Evolutionary conservation across 2,113 vertebrate genomes (phyloP).

Genomic region (Chlorocebus sabaeus): DNA sequence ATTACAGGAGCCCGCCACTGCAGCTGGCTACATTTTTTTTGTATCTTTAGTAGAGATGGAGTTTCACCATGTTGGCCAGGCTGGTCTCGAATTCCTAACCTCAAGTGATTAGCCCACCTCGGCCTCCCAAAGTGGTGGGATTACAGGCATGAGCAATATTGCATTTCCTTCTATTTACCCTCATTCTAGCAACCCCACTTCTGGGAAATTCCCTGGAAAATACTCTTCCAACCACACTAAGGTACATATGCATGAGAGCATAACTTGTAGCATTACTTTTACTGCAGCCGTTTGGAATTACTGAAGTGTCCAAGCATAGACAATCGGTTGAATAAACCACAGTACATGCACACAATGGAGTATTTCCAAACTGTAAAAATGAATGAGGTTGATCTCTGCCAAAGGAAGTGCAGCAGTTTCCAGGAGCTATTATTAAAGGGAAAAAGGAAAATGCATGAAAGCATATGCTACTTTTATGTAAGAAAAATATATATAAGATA

Average conservation of each 20-base stretch:
- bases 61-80: too few species aligned
- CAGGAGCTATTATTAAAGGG: neutral
- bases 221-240: neutral
- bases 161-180: neutral
- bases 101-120: too few species aligned
- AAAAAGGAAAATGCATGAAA: neutral
- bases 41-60: too few species aligned
- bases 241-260: neutral
- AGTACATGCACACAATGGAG: neutral
- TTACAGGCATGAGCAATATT: too few species aligned
- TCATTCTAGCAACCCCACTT: neutral
- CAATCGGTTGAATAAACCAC: neutral
- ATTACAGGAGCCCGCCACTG: too few species aligned
- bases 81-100: too few species aligned
- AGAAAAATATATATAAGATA: neutral
- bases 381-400: neutral
- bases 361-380: neutral
- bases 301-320: neutral
- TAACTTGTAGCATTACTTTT: neutral
- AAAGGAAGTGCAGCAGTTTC: neutral
- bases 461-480: neutral
- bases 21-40: too few species aligned
- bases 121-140: too few species aligned
- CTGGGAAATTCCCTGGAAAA: neutral
- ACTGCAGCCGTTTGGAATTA: neutral